Percentiles rank a stretch among this genome's conserved stretches.
These are phyloP conservation scores for Alcedo atthis DNA, from an alignment of 2,797 vertebrate genomes.

Conservation along the genomic window DNA sequence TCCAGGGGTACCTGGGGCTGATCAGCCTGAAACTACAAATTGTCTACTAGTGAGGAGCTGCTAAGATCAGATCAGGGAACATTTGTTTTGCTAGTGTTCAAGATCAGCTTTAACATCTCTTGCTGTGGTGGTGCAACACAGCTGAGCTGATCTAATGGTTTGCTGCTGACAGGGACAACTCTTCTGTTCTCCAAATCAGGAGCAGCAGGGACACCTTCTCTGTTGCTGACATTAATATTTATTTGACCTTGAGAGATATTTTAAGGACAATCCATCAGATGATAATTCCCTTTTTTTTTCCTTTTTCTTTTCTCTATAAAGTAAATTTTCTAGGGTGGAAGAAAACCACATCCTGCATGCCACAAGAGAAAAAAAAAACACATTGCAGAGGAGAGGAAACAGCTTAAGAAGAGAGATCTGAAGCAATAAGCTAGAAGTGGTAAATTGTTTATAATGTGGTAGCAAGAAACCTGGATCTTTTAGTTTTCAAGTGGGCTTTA, in stretches of 20 bases:
- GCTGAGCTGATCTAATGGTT: background rate
- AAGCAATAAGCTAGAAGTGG: background rate
- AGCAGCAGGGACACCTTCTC: background rate
- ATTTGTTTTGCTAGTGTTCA: background rate
- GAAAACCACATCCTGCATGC: background rate
- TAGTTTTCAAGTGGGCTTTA: slow-evolving; percentile 33
- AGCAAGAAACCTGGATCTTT: background rate
- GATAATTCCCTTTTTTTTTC: background rate
- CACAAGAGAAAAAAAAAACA: background rate
- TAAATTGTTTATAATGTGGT: background rate
- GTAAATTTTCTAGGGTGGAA: background rate
- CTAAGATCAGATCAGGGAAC: background rate
- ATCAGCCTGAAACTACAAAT: background rate
- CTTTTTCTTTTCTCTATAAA: background rate
- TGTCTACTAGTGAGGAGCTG: background rate
- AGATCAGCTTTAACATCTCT: slow-evolving; percentile 6
- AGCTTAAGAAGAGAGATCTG: background rate
- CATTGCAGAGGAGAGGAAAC: background rate
- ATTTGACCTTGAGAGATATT: background rate
- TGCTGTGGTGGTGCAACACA: background rate
- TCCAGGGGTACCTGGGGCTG: background rate
- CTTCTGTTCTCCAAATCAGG: background rate
- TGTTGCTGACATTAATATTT: background rate
- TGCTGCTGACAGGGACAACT: background rate
- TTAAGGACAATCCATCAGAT: background rate